Conservation (phyloP, 2,888 invertebrate species). For the Chirona hameri region DNA sequence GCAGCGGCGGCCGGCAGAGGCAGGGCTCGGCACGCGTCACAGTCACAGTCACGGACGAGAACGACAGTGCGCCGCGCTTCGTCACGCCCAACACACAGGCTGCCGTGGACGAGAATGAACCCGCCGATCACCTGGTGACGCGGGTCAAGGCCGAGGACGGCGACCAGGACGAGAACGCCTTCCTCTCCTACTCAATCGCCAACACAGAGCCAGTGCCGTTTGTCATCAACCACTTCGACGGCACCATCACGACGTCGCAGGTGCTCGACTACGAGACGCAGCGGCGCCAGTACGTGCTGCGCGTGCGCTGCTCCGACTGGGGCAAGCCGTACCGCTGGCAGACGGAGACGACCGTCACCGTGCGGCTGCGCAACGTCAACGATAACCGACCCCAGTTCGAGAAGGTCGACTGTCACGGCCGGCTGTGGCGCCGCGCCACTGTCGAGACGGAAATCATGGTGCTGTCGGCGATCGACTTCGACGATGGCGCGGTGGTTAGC, state of each 20-base stretch:
- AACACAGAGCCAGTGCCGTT: conserved; percentile 80
- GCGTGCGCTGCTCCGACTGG: conserved; percentile 91
- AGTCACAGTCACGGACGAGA: conserved; percentile 81
- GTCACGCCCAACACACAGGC: conserved; percentile 52
- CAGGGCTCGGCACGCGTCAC: conserved; percentile 88
- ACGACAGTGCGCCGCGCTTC: conserved; percentile 58
- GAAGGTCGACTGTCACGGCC: conserved; percentile 73
- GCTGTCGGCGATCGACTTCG: conserved; percentile 89
- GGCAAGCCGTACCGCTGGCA: conserved; percentile 84
- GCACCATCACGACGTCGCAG: conserved; percentile 77
- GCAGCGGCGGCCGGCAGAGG: conserved; percentile 70
- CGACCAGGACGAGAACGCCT: conserved; percentile 91
- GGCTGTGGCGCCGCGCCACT: conserved; percentile 68
- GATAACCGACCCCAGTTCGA: conserved; percentile 77
- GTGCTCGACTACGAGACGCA: conserved; percentile 87
- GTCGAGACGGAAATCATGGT: conserved; percentile 79
- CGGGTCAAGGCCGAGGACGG: conserved; percentile 80
- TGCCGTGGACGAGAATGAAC: conserved; percentile 79
- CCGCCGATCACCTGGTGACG: conserved; percentile 76
- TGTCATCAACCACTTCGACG: conserved; percentile 90
- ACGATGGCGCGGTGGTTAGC: conserved; percentile 80
- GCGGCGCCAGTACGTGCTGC: conserved; percentile 73
- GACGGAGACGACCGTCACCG: conserved; percentile 78
- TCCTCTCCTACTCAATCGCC: conserved; percentile 89
- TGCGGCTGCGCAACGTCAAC: conserved; percentile 79